Percentiles rank a stretch among this genome's conserved stretches.
Conservation (phyloP, 2,113 vertebrate species). For the Nesogale talazaci region DNA sequence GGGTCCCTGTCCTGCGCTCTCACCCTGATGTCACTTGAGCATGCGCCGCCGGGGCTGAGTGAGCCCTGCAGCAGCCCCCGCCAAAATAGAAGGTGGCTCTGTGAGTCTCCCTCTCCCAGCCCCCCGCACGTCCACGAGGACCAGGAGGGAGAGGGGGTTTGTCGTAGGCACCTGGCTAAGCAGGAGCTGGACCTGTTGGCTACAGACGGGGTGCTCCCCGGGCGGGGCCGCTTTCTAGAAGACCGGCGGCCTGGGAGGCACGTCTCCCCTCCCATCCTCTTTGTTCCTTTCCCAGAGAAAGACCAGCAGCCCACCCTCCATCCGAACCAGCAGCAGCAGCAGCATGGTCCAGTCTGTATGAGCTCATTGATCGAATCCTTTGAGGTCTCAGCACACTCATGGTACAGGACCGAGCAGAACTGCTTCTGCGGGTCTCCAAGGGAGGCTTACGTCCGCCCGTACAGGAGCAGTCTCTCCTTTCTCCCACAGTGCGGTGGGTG, state of each 20-base stretch:
- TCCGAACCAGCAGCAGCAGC: background rate
- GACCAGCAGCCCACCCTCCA: background rate
- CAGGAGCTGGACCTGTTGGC: background rate
- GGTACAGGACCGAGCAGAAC: no score
- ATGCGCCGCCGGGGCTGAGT: background rate
- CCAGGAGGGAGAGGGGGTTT: constrained; percentile 18
- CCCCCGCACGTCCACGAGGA: background rate
- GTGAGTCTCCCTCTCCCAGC: background rate
- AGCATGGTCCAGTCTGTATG: accelerated
- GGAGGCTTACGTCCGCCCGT: no score
- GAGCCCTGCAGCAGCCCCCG: background rate
- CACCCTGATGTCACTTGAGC: constrained; percentile 40
- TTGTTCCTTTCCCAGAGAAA: background rate
- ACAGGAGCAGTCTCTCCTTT: no score
- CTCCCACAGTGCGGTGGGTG: no score
- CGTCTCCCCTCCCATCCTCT: background rate
- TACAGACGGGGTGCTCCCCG: background rate
- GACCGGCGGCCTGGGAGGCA: background rate
- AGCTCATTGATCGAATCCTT: background rate
- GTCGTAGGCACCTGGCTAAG: background rate
- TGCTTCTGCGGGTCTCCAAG: no score
- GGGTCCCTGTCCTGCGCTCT: background rate
- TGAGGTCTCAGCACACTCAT: background rate
- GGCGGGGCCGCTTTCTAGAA: background rate
- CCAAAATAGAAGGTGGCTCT: background rate